Base-by-base conservation (phyloP, 2,888 invertebrate genomes). In the Megaustenia siamemsis region DNA sequence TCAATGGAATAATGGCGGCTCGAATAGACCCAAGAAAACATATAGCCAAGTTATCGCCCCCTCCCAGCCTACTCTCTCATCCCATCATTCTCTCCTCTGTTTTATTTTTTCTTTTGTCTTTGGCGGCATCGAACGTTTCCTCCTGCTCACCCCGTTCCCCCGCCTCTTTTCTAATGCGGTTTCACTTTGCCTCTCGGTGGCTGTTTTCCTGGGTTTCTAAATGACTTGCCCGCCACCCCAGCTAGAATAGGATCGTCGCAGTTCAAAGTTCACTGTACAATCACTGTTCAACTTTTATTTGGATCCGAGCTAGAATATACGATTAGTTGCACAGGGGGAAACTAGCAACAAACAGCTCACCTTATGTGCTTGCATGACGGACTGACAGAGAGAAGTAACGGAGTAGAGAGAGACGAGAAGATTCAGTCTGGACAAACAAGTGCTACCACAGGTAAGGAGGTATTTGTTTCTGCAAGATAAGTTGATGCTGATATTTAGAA, bases 261-360 rank as follows among this genome's bases (percentile, higher is more conserved):
- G 73, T 73, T 73, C 49, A 73, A 49, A 73, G 73, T 73, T 73
- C 73, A 32, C 49, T 32, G 49, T 35, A 73, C 73, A 73, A 73
- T 73, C 73, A 73, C 49, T 32, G 73, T 73, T 73, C 32, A 73
- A 73, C 73, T 73, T 45, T 73, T 73, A 73, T 73, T 73, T 73
- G 49, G 49, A 40, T n/a, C 32, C 8, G 49, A 49, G 73, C 73
- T 73, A 49, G 49, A 73, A 32, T 73, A 73, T 49, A 45, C 49
- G 73, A 73, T 73, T 73, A 49, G 73, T 73, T 73, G 73, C 73
- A 49, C 28, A 35, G 73, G 73, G 73, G 49, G 49, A 73, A 45
- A 49, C 49, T 45, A 73, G 45, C n/a, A 73, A 49, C 49, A 73
- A 73, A 73, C 73, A 49, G 73, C 49, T 49, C 49, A 73, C 49